A percentile compares a stretch with the other conserved stretches of the same genome.
Evolutionary conservation across 2,113 vertebrate genomes (phyloP).

Genomic region (Eulemur macaco): DNA sequence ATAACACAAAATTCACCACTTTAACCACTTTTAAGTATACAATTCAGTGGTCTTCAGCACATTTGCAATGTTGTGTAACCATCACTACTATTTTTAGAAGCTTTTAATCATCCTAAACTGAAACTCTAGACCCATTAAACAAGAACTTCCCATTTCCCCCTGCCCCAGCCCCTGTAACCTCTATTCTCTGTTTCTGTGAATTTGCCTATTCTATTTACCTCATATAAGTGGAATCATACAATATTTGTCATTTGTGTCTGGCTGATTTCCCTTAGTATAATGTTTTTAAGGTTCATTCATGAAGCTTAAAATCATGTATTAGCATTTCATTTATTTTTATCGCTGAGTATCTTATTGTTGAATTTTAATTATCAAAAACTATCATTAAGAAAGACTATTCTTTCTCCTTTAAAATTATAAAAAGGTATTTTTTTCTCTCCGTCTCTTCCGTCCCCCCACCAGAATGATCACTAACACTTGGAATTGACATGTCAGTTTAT

Average conservation of each 20-base stretch:
- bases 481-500: not conserved
- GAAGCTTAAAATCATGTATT: not conserved
- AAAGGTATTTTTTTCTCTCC: not conserved
- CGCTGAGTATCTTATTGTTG: not conserved
- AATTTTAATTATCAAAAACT: not conserved
- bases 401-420: not conserved
- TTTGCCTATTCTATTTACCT: not conserved
- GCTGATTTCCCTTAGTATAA: constrained; percentile 3
- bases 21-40: not conserved
- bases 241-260: not conserved
- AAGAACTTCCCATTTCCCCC: not conserved
- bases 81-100: not conserved
- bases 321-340: constrained; percentile 3
- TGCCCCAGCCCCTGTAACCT: not conserved
- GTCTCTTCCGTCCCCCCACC: not conserved
- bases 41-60: not conserved
- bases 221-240: not conserved
- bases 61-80: not conserved
- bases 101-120: not conserved
- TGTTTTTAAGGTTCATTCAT: not conserved
- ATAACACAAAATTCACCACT: not conserved
- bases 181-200: not conserved
- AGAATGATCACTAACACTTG: not conserved
- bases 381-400: not conserved
- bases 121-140: not conserved